phyloP scores from a whole-genome alignment of 2,888 invertebrate species.

The Drosophila sordidula region DNA sequence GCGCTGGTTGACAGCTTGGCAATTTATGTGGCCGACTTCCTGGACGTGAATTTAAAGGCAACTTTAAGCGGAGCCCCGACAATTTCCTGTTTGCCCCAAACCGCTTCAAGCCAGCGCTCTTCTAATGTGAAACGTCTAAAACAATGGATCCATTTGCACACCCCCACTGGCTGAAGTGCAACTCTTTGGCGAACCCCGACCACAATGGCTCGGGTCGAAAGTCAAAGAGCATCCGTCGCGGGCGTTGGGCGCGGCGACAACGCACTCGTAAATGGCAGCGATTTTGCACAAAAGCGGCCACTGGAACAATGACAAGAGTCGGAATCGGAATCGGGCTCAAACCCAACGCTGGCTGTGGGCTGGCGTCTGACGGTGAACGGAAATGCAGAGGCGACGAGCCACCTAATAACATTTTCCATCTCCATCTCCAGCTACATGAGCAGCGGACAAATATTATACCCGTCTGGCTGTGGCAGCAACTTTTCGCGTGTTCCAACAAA shows the following conservation, averaged over 20 bases:
- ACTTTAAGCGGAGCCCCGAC: slow-evolving; percentile 46
- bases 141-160: slow-evolving; percentile 77
- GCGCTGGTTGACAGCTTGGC: slow-evolving; percentile 70
- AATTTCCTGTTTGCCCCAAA: slow-evolving; percentile 66
- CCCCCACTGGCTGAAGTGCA: slow-evolving; percentile 56
- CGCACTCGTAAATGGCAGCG: slow-evolving; percentile 63
- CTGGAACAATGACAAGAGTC: slow-evolving; percentile 55
- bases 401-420: slow-evolving; percentile 76
- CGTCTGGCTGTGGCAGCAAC: slow-evolving; percentile 12
- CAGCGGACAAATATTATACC: slow-evolving; percentile 14
- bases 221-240: slow-evolving; percentile 77
- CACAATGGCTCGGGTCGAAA: slow-evolving; percentile 61
- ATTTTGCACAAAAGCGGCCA: slow-evolving; percentile 62
- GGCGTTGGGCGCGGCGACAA: slow-evolving; percentile 48
- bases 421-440: slow-evolving; percentile 26
- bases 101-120: slow-evolving; percentile 22
- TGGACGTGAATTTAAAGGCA: slow-evolving; percentile 51
- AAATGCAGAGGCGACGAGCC: slow-evolving; percentile 70
- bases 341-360: slow-evolving; percentile 19
- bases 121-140: slow-evolving; percentile 53
- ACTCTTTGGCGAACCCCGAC: slow-evolving; percentile 47
- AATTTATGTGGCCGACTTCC: slow-evolving; percentile 66
- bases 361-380: slow-evolving; percentile 47
- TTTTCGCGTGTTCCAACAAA: slow-evolving; percentile 58
- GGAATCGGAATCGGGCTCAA: slow-evolving; percentile 29